A percentile compares a stretch with the other conserved stretches of the same genome.
Conservation (phyloP, 35 echinoderm and acorn worm species). For the Diadema setosum region DNA sequence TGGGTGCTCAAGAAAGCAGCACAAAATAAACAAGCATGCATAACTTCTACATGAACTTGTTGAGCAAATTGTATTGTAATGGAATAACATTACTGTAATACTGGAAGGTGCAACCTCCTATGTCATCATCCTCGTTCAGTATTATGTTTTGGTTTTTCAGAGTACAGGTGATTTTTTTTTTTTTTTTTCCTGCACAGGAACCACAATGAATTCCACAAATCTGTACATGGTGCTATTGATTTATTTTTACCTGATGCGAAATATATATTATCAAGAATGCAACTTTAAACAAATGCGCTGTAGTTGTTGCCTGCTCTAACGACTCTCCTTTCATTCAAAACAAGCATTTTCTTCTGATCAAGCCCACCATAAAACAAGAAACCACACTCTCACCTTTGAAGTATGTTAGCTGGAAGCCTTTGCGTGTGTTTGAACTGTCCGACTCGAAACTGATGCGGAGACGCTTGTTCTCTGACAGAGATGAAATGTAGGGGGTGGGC, state of each 20-base stretch:
- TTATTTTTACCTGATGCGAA: background rate
- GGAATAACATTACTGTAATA: too few species aligned
- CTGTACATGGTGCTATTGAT: background rate
- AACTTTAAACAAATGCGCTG: background rate
- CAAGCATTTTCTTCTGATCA: background rate
- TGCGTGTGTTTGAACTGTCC: background rate
- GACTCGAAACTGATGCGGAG: background rate
- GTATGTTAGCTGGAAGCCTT: background rate
- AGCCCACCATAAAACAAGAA: background rate
- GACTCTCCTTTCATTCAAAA: background rate
- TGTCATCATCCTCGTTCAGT: too few species aligned
- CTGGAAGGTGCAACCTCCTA: too few species aligned
- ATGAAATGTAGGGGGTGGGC: slow-evolving; percentile 4
- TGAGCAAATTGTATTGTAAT: too few species aligned
- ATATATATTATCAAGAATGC: background rate
- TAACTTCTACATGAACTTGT: too few species aligned
- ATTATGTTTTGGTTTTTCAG: too few species aligned
- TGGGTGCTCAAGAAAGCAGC: too few species aligned
- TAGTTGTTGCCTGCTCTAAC: background rate
- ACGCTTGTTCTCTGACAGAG: background rate
- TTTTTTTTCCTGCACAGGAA: too few species aligned
- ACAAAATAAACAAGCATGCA: too few species aligned
- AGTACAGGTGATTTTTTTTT: too few species aligned
- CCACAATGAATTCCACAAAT: too few species aligned
- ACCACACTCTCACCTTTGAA: background rate